Percentiles rank a stretch among this genome's conserved stretches.
These are phyloP conservation scores for Oreochromis aureus DNA, from an alignment of 2,113 vertebrate genomes.

Conservation along the genomic window DNA sequence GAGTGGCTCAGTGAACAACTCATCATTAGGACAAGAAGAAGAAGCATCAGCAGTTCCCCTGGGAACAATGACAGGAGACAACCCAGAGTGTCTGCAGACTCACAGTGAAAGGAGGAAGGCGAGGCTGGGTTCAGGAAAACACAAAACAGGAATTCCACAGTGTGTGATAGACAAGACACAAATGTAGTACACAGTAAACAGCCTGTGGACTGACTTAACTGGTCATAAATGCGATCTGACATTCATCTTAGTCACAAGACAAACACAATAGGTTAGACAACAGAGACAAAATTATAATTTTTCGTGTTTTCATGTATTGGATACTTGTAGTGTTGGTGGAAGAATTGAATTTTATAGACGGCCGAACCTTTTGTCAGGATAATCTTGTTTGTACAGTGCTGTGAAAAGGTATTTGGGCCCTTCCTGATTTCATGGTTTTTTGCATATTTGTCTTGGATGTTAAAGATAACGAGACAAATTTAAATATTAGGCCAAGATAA, in stretches of 20 bases:
- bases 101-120: not conserved
- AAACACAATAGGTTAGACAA: not conserved
- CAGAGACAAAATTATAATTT: not conserved
- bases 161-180: not conserved
- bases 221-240: not conserved
- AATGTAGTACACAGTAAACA: not conserved
- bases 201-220: not conserved
- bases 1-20: not conserved
- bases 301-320: not conserved
- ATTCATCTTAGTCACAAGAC: not conserved
- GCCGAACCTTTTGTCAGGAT: not conserved
- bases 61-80: not conserved
- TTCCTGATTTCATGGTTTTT: not conserved
- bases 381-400: not conserved
- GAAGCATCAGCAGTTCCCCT: not conserved
- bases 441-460: not conserved
- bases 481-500: not conserved
- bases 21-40: not conserved
- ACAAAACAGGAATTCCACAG: not conserved
- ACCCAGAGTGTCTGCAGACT: not conserved
- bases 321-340: fast-evolving
- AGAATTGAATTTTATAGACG: fast-evolving
- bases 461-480: not conserved
- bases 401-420: not conserved
- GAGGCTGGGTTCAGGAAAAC: not conserved